phyloP scores from a whole-genome alignment of 2,797 vertebrate species.

The Peromyscus aztecus region DNA sequence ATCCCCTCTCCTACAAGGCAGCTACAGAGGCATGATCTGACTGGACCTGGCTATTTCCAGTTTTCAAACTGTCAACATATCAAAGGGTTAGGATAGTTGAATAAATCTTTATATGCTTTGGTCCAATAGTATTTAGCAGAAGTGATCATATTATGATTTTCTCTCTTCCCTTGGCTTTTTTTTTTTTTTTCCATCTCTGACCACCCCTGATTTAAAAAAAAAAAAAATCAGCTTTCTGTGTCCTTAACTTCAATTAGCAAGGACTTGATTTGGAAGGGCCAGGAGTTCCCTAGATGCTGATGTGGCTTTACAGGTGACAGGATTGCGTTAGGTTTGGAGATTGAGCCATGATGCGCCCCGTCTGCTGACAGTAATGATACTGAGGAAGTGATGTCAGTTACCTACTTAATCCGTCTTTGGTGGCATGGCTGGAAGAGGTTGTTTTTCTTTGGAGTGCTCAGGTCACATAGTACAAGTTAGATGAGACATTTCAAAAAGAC shows the following conservation, averaged over 20 bases:
- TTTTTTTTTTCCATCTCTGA: neutral
- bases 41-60: neutral
- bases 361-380: neutral
- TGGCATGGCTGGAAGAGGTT: neutral
- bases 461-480: neutral
- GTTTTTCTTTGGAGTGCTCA: neutral
- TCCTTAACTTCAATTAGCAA: slow-evolving; percentile 5
- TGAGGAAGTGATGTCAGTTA: neutral
- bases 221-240: neutral
- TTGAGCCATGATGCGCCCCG: neutral
- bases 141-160: neutral
- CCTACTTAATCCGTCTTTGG: neutral
- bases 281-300: neutral
- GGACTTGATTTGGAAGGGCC: neutral
- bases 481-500: slow-evolving; percentile 1
- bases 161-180: neutral
- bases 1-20: neutral
- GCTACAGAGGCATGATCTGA: neutral
- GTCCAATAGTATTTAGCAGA: neutral
- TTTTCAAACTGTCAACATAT: neutral
- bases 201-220: neutral
- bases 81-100: slow-evolving; percentile 6
- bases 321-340: neutral
- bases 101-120: neutral
- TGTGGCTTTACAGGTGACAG: slow-evolving; percentile 10